These are phyloP conservation scores for Dreissena polymorpha DNA, from an alignment of 1,140 invertebrate genomes.

Conservation along the genomic window DNA sequence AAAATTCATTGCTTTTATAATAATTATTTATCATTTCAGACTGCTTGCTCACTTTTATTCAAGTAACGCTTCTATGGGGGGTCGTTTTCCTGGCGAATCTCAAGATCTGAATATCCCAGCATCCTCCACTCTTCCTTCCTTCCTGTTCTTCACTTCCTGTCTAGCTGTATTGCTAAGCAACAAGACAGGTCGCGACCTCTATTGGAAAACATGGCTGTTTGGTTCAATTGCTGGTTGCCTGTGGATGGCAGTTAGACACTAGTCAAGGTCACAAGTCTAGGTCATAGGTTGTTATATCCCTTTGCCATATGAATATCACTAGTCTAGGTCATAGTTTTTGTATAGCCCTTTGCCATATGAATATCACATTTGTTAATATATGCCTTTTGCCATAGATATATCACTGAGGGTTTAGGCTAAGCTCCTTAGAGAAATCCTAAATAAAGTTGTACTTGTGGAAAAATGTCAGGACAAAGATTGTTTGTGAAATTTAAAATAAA, in stretches of 20 bases:
- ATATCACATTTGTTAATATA: too few relatives aligned
- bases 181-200: slow-evolving; percentile 59
- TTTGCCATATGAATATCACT: too few relatives aligned
- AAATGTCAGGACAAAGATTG: too few relatives aligned
- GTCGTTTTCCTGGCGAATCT: slow-evolving; percentile 60
- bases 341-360: too few relatives aligned
- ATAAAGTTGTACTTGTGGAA: too few relatives aligned
- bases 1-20: not conserved
- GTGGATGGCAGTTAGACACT: slow-evolving; percentile 59
- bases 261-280: too few relatives aligned
- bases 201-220: slow-evolving; percentile 61
- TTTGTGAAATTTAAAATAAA: too few relatives aligned
- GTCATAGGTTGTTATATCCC: too few relatives aligned
- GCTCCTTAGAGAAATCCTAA: too few relatives aligned
- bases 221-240: slow-evolving; percentile 58
- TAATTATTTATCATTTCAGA: slow-evolving; percentile 61
- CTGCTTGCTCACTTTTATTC: slow-evolving; percentile 72
- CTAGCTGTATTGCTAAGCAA: slow-evolving; percentile 60
- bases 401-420: too few relatives aligned
- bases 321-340: too few relatives aligned
- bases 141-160: slow-evolving; percentile 65
- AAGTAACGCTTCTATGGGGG: slow-evolving; percentile 38
- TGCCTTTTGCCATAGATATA: too few relatives aligned
- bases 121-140: slow-evolving; percentile 66
- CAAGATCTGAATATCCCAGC: slow-evolving; percentile 48